phyloP scores from a whole-genome alignment of 2,113 vertebrate species.

The Brachypteracias leptosomus region DNA sequence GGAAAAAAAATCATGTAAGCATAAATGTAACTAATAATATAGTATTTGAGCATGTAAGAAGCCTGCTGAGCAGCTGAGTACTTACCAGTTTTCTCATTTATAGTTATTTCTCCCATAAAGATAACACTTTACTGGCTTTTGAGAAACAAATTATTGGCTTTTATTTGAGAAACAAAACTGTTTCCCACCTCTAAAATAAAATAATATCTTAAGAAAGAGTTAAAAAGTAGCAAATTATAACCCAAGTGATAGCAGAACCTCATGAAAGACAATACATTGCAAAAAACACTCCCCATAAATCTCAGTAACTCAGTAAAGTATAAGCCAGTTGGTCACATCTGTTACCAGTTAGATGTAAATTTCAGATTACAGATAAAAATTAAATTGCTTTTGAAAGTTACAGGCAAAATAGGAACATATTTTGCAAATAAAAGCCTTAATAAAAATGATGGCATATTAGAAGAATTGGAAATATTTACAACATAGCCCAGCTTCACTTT shows the following conservation, averaged over 20 bases:
- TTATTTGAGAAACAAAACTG: neutral
- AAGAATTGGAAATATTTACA: constrained; percentile 72
- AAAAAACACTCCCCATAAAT: constrained; percentile 66
- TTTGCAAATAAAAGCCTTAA: constrained; percentile 68
- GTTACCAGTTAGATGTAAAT: constrained; percentile 74
- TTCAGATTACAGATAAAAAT: constrained; percentile 75
- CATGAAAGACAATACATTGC: constrained; percentile 63
- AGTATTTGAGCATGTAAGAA: neutral
- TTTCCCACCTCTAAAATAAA: constrained; percentile 40
- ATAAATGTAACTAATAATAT: neutral
- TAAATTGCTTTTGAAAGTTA: constrained; percentile 71
- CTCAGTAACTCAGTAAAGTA: constrained; percentile 56
- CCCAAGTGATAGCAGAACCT: constrained; percentile 59
- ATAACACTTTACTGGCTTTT: neutral
- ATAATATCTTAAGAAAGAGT: constrained; percentile 42
- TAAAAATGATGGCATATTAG: constrained; percentile 65
- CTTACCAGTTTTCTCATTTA: neutral
- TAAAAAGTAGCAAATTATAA: constrained; percentile 71
- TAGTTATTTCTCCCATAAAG: neutral
- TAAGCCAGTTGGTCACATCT: constrained; percentile 74
- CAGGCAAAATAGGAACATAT: constrained; percentile 62
- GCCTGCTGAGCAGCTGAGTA: neutral
- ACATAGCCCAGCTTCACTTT: constrained; percentile 35
- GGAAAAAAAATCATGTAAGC: neutral
- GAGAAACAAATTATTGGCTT: neutral